A percentile compares a stretch with the other conserved stretches of the same genome.
Conservation (phyloP, 1,140 invertebrate genomes). For the Brachionus rotundiformis region DNA sequence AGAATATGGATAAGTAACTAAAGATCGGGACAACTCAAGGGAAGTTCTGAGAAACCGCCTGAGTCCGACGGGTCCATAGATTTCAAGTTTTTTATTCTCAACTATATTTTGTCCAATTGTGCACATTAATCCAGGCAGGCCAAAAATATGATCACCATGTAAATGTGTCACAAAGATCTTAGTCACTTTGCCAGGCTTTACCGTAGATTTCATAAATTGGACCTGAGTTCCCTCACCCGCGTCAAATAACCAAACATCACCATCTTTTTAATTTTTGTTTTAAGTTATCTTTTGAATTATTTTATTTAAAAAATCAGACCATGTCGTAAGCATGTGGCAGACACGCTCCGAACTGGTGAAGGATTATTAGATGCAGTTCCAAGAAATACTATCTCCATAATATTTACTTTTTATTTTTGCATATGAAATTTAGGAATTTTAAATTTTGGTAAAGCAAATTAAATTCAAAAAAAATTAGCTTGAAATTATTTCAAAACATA, state of each 20-base stretch:
- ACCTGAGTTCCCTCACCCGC: constrained; percentile 67
- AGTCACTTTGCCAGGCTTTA: constrained; percentile 63
- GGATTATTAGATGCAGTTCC: constrained; percentile 65
- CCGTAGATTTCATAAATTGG: constrained; percentile 63
- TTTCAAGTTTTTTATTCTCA: constrained; percentile 55
- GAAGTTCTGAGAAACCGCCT: constrained; percentile 58
- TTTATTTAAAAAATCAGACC: constrained; percentile 53
- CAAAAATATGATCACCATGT: constrained; percentile 67
- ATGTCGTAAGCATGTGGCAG: constrained; percentile 59
- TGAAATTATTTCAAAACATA: background rate
- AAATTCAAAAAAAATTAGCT: background rate
- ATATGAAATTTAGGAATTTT: background rate
- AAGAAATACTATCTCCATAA: constrained; percentile 63
- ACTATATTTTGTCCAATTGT: constrained; percentile 61
- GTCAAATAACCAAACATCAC: constrained; percentile 65
- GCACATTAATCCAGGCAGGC: constrained; percentile 66
- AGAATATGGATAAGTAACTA: constrained; percentile 59
- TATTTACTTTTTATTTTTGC: background rate
- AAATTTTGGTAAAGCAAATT: background rate
- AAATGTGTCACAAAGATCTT: constrained; percentile 67
- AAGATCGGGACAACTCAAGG: constrained; percentile 60
- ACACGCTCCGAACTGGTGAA: constrained; percentile 60
- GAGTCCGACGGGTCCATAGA: constrained; percentile 65
- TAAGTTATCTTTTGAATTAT: background rate
- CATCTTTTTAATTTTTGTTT: constrained; percentile 56